Evolutionary conservation across 64 coral and sea anemone species (phyloP), one percentile per base, ranked within the genome.

Genomic region (Montipora efflorescens): DNA sequence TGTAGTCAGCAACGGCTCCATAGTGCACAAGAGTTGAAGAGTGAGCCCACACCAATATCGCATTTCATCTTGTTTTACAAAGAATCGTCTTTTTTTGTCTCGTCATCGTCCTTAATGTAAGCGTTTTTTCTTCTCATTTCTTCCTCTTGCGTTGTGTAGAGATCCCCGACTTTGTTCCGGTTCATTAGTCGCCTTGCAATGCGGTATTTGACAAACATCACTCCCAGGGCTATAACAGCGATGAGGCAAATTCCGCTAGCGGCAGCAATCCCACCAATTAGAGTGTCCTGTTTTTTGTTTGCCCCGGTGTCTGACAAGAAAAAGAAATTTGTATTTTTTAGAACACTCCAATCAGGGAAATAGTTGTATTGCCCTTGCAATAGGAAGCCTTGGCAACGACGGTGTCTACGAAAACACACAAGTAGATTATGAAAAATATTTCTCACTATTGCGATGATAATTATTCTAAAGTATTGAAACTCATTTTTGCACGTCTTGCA

Each of bases 171-270:
- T 58, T 83, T 83, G 59, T 83, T 83, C 58, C 81, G 59, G 15
- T 83, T 83, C 58, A 83, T 83, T 13, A 83, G 62, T 20, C 81
- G 81, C 43, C 81, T 59, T 48, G 81, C 59, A 18, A 83, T 47
- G 81, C 81, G 81, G 13, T 83, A 83, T 16, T 83, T 83, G 25
- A 83, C 81, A 67, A 83, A 83, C 2, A 83, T 12, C n/a, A 83
- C 59, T 47, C 53, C 81, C 15, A 83, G 43, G 25, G 81, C 81
- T 67, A n/a, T 10, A 5, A 67, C 2, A 19, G 81, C 59, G 67
- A 83, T 16, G 5, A 83, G 58, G 67, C 58, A 55, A 19, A 83
- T 25, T 83, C 59, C 81, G 8, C 81, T 28, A 67, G 81, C 81
- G 16, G 13, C 58, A 45, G 81, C 81, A 0, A 18, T 13, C 9